A percentile compares a stretch with the other conserved stretches of the same genome.
phyloP scores from a whole-genome alignment of 2,888 invertebrate genomes.

The Pemphredon lugubris region DNA sequence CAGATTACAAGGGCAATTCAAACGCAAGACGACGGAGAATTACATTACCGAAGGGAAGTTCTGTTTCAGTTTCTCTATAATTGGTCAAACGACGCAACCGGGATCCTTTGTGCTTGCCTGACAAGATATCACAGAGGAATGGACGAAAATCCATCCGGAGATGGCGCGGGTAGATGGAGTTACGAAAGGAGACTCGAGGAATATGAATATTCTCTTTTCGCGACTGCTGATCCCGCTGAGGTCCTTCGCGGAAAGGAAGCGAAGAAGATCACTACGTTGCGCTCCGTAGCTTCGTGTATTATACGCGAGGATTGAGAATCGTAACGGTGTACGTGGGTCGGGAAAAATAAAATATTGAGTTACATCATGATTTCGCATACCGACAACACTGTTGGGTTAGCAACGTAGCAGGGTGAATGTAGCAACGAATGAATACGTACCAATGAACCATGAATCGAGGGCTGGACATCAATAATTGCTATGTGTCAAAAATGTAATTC shows the following conservation, averaged over 20 bases:
- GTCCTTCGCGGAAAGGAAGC: background rate
- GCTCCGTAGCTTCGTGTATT: conserved; percentile 7
- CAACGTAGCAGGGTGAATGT: too few species aligned
- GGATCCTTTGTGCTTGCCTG: conserved; percentile 43
- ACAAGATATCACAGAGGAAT: conserved; percentile 7
- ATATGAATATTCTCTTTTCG: conserved; percentile 28
- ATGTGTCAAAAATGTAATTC: too few species aligned
- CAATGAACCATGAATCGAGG: too few species aligned
- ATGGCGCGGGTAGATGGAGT: conserved; percentile 15
- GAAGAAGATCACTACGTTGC: conserved; percentile 13
- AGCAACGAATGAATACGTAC: too few species aligned
- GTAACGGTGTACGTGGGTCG: too few species aligned
- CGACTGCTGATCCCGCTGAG: conserved; percentile 4
- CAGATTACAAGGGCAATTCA: conserved; percentile 50
- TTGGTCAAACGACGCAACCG: conserved; percentile 54
- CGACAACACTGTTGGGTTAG: too few species aligned
- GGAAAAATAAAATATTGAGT: too few species aligned
- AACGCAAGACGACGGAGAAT: conserved; percentile 49
- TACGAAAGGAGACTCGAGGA: background rate
- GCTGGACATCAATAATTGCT: too few species aligned
- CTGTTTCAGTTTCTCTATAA: conserved; percentile 52
- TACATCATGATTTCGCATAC: too few species aligned
- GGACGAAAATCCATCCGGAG: conserved; percentile 41
- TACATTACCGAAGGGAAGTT: conserved; percentile 53
- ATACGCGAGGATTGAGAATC: too few species aligned